Evolutionary conservation across 2,888 invertebrate genomes (phyloP).

Genomic region (Cyclophora punctaria): DNA sequence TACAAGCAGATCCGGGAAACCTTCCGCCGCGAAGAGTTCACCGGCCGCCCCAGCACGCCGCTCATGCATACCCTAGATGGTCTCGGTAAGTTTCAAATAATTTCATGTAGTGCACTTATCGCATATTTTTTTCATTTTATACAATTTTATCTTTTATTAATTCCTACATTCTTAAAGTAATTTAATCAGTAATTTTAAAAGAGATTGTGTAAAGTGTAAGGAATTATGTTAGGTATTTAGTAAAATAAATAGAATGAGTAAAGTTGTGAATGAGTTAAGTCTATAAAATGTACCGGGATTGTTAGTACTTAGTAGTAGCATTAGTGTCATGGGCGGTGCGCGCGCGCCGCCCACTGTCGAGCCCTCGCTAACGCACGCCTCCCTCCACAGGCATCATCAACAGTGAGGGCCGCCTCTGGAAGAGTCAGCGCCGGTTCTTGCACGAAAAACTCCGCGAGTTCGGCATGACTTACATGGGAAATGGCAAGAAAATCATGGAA

Average conservation of each 20-base stretch:
- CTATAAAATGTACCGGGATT: no score
- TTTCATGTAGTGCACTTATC: background rate
- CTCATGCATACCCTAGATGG: slow-evolving; percentile 91
- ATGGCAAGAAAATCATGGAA: slow-evolving; percentile 88
- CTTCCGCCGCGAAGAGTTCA: slow-evolving; percentile 90
- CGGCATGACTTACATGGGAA: slow-evolving; percentile 90
- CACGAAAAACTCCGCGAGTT: slow-evolving; percentile 89
- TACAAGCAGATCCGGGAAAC: slow-evolving; percentile 89
- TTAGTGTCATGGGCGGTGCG: slow-evolving; percentile 33
- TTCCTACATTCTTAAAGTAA: no score
- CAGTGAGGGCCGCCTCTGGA: slow-evolving; percentile 92
- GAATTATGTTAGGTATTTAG: no score
- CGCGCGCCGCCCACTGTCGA: slow-evolving; percentile 50
- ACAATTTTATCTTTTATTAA: no score
- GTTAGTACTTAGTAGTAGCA: no score
- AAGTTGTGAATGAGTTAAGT: no score
- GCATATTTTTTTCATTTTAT: background rate
- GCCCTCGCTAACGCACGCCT: slow-evolving; percentile 43
- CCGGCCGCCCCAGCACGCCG: slow-evolving; percentile 89
- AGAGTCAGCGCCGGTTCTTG: slow-evolving; percentile 89
- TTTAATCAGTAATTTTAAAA: no score
- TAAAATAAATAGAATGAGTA: no score
- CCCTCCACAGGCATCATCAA: slow-evolving; percentile 86
- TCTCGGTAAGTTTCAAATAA: slow-evolving; percentile 82
- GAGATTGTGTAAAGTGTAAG: no score